These are phyloP conservation scores for Parambassis ranga DNA, from an alignment of 2,797 vertebrate genomes.

Conservation along the genomic window DNA sequence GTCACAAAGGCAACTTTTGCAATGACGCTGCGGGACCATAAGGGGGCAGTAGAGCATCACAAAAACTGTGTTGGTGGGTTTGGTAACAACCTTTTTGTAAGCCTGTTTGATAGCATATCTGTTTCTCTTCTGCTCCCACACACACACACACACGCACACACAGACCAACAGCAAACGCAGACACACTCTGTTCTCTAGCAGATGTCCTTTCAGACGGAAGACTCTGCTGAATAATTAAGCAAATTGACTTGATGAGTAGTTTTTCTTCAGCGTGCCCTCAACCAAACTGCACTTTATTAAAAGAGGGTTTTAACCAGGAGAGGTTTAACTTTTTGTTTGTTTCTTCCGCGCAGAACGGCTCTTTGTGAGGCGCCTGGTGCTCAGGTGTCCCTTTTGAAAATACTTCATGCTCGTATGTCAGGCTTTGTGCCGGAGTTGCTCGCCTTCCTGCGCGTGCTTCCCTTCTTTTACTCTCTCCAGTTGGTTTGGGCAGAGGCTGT, in stretches of 20 bases:
- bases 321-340: constrained; percentile 12
- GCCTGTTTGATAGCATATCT: constrained; percentile 39
- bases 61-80: not conserved
- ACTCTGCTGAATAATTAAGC: constrained; percentile 45
- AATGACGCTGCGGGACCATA: constrained; percentile 13
- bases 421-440: constrained; percentile 12
- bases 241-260: constrained; percentile 46
- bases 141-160: not conserved
- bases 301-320: constrained; percentile 9
- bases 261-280: constrained; percentile 30
- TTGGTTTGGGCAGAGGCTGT: constrained; percentile 22
- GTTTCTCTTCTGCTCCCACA: constrained; percentile 30
- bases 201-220: constrained; percentile 43
- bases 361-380: constrained; percentile 13
- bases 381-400: constrained; percentile 6
- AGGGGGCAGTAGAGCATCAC: constrained; percentile 67
- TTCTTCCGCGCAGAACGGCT: too few species aligned
- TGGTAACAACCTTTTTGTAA: constrained; percentile 28
- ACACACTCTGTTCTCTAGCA: constrained; percentile 21
- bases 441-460: constrained; percentile 8
- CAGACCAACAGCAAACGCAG: not conserved
- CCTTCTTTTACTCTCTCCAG: constrained; percentile 17
- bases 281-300: constrained; percentile 17
- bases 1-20: not conserved
- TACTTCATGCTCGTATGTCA: constrained; percentile 34